phyloP scores from a whole-genome alignment of 2,113 vertebrate species.

The Gasterosteus aculeatus region DNA sequence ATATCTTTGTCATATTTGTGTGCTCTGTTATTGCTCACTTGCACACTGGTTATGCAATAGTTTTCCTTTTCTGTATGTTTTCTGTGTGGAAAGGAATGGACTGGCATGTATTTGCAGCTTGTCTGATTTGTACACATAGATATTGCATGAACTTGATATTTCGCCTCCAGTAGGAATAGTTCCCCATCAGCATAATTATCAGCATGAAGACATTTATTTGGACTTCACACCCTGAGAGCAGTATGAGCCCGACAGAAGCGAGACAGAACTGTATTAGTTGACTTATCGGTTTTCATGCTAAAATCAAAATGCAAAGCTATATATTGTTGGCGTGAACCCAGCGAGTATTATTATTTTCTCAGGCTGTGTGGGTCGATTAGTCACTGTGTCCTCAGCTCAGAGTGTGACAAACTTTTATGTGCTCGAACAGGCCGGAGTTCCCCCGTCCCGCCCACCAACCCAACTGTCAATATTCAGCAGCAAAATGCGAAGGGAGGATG shows the following conservation, averaged over 20 bases:
- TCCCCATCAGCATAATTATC: background rate
- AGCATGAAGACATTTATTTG: background rate
- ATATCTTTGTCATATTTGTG: background rate
- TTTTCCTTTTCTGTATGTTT: background rate
- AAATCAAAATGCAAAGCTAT: background rate
- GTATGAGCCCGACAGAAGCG: background rate
- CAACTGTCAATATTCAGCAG: slow-evolving; percentile 93
- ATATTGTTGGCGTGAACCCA: background rate
- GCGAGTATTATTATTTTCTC: background rate
- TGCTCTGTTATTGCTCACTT: background rate
- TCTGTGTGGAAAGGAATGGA: background rate
- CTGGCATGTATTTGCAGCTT: slow-evolving; percentile 40
- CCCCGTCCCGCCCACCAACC: slow-evolving; percentile 84
- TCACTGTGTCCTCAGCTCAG: slow-evolving; percentile 5
- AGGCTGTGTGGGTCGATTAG: slow-evolving; percentile 9
- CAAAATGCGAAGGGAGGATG: slow-evolving; percentile 89
- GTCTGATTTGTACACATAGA: background rate
- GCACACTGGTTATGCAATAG: background rate
- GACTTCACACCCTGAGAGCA: background rate
- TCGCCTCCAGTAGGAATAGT: background rate
- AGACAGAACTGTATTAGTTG: background rate
- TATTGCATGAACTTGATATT: background rate
- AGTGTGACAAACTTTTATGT: slow-evolving; percentile 38
- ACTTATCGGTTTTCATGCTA: background rate
- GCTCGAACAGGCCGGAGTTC: slow-evolving; percentile 78